Base-by-base conservation (phyloP, 1,140 invertebrate species). In the Lepidostoma basale region DNA sequence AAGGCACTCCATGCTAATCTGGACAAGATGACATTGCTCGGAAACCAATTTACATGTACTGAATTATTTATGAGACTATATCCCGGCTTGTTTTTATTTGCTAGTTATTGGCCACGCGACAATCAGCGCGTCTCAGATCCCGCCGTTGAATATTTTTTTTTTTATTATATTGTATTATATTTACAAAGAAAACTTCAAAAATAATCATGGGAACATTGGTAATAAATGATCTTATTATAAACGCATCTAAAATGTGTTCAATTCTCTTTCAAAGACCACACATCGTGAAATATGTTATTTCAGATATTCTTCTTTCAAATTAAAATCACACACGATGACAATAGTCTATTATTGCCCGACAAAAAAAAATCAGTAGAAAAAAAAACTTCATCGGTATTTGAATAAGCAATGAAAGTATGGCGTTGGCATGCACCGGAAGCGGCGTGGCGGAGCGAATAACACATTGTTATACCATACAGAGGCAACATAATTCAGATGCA, bases 401-500 rank as follows among this genome's bases (percentile, higher is more conserved):
- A 40, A 40, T 59, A 26, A 59, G 56, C 56, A 22, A 59, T 42
- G 56, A 59, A 59, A 59, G 56, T 49, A 28, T 20, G 56, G 30
- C 33, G 22, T 59, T 39, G 56, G 36, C 22, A 23, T 23, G 36
- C 39, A 40, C 56, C 56, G 56, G 56, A 59, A 59, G 56, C 36
- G n/a, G 56, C 33, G 26, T 59, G 56, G 6, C 56, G 23, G 42
- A 25, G 23, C 47, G 56, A 59, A 59, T 42, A 59, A 40, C 14
- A 59, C 56, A 59, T 39, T 59, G 36, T 42, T 59, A n/a, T 36
- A 56, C 52, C 52, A 56, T 56, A 56, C 14, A 30, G 22, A 56
- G 26, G 30, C 52, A 33, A 56, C 52, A 36, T 30, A 33, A 56
- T 56, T 56, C 52, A 18, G 26, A 33, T 18, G 52, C 52, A 36